Evolutionary conservation across 1,140 invertebrate species (phyloP).

Genomic region (Ladona fulva): DNA sequence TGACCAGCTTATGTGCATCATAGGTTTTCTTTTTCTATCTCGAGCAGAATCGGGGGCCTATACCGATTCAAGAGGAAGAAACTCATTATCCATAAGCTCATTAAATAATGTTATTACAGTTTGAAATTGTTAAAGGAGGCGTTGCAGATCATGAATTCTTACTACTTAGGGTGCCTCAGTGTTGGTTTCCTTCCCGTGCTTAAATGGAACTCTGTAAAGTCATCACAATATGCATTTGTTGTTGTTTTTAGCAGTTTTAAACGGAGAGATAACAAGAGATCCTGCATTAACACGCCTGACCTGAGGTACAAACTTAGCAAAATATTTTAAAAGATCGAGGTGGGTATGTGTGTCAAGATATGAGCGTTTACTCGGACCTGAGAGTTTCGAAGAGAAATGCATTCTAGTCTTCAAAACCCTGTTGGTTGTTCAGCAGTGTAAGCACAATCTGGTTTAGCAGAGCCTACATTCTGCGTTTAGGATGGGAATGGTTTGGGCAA

Average conservation of each 20-base stretch:
- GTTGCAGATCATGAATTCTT: background rate
- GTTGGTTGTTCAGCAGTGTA: background rate
- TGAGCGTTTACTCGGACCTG: background rate
- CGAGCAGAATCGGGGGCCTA: background rate
- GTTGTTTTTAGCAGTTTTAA: background rate
- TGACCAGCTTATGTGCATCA: background rate
- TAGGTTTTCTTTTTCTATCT: background rate
- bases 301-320: background rate
- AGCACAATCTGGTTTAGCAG: conserved; percentile 8
- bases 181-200: background rate
- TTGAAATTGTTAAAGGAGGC: background rate
- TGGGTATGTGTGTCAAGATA: background rate
- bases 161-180: background rate
- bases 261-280: background rate
- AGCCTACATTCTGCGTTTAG: background rate
- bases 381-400: background rate
- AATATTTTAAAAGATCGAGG: background rate
- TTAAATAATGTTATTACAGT: background rate
- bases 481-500: conserved; percentile 7
- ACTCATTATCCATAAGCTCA: background rate
- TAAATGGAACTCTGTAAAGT: background rate
- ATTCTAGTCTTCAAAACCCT: background rate
- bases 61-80: background rate
- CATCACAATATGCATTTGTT: conserved; percentile 1
- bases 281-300: background rate